Base-by-base conservation (phyloP, 2,888 invertebrate species). In the Epiblema foenella region DNA sequence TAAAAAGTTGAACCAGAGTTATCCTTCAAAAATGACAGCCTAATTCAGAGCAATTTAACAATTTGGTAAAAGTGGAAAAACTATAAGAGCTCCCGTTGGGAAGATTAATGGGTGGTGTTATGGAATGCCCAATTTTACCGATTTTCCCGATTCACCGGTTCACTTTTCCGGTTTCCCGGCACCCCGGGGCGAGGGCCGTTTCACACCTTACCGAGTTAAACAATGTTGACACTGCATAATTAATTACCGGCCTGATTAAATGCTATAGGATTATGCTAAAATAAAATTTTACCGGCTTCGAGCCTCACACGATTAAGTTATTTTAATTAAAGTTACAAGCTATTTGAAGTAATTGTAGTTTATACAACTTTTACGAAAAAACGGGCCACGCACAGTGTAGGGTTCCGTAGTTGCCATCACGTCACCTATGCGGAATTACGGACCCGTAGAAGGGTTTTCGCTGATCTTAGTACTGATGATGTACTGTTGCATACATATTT, bases 101-200 rank as follows among this genome's bases (percentile, higher is more conserved):
- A 84, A 89, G 89, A 91, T 89, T 86, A 89, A 91, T 89, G 86
- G 80, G 75, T 75, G 80, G 87, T 87, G 89, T 90, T 89, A 90
- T 83, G 78, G 77, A 18, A n/a, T 42, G 56, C 20, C 49, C 20
- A 57, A 69, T 63, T 57, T 69, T 58, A 80, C 81, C 83, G 80
- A 78, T 79, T 82, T 85, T 84, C 83, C 83, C 85, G 80, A 87
- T 85, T 85, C 85, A 73, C 75, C 75, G 76, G 52, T 60, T 54
- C 39, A 39, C n/a, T 60, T 52, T 51, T 68, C 65, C 59, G 46
- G 51, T 52, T 39, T 70, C 17, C 59, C 58, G 63, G 64, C 8
- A n/a, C 15, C 37, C 39, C 54, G 20, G 52, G 52, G 46, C 65
- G 33, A 33, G 54, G 59, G 79, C 80, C 81, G 80, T 83, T 85